phyloP scores from a whole-genome alignment of 1,140 invertebrate species.

The Bombus haemorrhoidalis region DNA sequence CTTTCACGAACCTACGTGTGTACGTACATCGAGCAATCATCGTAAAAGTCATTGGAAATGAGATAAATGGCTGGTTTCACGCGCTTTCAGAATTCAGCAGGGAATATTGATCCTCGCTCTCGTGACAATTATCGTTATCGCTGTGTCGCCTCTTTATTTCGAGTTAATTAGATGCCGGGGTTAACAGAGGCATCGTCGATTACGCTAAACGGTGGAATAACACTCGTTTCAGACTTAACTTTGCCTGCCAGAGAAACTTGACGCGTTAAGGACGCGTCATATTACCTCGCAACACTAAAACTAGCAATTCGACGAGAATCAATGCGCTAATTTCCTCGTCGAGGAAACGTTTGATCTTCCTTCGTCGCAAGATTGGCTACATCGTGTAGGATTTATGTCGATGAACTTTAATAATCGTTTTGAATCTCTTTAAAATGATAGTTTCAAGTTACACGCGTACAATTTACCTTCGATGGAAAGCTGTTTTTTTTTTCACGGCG shows the following conservation, averaged over 20 bases:
- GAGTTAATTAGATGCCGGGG: not conserved
- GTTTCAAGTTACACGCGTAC: not conserved
- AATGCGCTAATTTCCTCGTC: no score
- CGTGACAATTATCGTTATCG: conserved; percentile 16
- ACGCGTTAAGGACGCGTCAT: not conserved
- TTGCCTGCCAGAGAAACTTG: not conserved
- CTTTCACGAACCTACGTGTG: no score
- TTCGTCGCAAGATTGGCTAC: no score
- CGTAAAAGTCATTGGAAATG: not conserved
- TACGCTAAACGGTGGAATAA: not conserved
- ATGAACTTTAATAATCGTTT: no score
- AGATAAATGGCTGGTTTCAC: not conserved
- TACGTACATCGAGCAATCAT: no score
- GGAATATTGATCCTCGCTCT: not conserved
- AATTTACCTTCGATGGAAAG: not conserved
- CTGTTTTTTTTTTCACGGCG: not conserved
- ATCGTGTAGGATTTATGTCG: no score
- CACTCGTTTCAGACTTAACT: not conserved
- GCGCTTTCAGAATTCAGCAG: not conserved
- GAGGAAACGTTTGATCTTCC: no score
- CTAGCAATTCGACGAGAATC: no score
- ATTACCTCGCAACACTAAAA: not conserved
- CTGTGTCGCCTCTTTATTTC: not conserved
- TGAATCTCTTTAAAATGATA: not conserved
- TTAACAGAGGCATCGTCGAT: not conserved